Percentiles rank a stretch among this genome's conserved stretches.
phyloP scores from a whole-genome alignment of 1,140 invertebrate species.

The Pseudomyrmex concolor region DNA sequence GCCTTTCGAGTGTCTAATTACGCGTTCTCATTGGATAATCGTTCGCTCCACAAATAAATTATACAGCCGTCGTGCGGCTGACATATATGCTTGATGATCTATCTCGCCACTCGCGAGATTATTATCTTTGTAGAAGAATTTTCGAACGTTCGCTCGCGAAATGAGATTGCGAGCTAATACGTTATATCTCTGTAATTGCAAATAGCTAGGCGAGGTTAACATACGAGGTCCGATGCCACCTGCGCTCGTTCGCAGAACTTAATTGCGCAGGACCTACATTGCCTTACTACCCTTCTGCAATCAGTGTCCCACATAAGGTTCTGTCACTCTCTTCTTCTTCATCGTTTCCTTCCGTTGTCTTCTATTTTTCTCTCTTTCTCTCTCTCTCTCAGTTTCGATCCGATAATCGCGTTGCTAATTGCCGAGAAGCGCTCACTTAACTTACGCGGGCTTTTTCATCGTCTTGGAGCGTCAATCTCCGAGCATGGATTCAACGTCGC shows the following conservation, averaged over 20 bases:
- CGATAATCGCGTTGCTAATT: slow-evolving; percentile 63
- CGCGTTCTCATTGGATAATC: slow-evolving; percentile 36
- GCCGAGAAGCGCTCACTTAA: slow-evolving; percentile 38
- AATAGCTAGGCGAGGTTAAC: slow-evolving; percentile 48
- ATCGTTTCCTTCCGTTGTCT: background rate
- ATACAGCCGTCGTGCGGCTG: background rate
- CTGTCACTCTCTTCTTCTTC: slow-evolving; percentile 8
- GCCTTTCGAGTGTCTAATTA: slow-evolving; percentile 34
- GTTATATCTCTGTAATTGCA: slow-evolving; percentile 45
- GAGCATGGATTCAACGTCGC: background rate
- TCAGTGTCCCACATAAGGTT: slow-evolving; percentile 63
- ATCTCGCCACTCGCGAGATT: slow-evolving; percentile 30
- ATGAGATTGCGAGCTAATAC: slow-evolving; percentile 32
- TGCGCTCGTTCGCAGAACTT: slow-evolving; percentile 68
- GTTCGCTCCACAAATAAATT: slow-evolving; percentile 31
- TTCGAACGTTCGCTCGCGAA: background rate
- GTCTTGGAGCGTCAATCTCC: background rate
- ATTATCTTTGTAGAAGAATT: slow-evolving; percentile 16
- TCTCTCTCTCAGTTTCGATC: slow-evolving; percentile 17
- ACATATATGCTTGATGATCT: slow-evolving; percentile 16
- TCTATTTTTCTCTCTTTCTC: background rate
- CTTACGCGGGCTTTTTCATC: background rate
- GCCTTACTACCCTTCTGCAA: slow-evolving; percentile 53
- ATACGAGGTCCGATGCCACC: slow-evolving; percentile 56
- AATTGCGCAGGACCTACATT: slow-evolving; percentile 60